A percentile compares a stretch with the other conserved stretches of the same genome.
phyloP scores from a whole-genome alignment of 2,113 vertebrate genomes.

The Camarhynchus parvulus region DNA sequence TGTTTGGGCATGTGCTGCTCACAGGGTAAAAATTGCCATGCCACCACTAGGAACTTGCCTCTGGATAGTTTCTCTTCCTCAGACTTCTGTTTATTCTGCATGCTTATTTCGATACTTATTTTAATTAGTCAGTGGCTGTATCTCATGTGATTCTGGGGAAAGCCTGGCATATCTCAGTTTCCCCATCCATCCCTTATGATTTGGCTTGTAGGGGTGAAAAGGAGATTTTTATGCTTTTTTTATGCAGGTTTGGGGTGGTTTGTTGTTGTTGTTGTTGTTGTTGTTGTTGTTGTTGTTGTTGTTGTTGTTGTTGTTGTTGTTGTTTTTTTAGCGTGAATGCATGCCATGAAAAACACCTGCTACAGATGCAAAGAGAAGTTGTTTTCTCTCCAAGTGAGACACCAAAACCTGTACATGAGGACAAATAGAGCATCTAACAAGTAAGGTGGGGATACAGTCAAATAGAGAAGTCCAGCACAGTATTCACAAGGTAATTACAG shows the following conservation, averaged over 20 bases:
- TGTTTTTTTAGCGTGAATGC: not conserved
- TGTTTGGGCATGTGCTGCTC: not conserved
- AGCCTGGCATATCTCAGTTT: not conserved
- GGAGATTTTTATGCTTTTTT: not conserved
- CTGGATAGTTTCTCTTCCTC: not conserved
- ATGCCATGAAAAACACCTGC: not conserved
- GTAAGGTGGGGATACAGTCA: not conserved
- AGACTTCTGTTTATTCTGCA: not conserved
- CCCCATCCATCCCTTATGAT: not conserved
- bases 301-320: not conserved
- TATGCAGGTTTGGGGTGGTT: not conserved
- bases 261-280: not conserved
- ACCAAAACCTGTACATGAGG: not conserved
- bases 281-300: not conserved
- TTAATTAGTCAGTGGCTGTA: not conserved
- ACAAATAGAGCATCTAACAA: not conserved
- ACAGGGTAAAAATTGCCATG: not conserved
- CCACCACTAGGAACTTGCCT: not conserved
- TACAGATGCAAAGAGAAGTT: not conserved
- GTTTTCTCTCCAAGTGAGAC: not conserved
- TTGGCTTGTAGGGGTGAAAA: not conserved
- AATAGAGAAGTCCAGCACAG: not conserved
- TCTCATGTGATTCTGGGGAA: not conserved
- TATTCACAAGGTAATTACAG: accelerated
- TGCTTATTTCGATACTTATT: not conserved